Evolutionary conservation across 2,113 vertebrate genomes (phyloP).

Genomic region (Hemiprocne comata): DNA sequence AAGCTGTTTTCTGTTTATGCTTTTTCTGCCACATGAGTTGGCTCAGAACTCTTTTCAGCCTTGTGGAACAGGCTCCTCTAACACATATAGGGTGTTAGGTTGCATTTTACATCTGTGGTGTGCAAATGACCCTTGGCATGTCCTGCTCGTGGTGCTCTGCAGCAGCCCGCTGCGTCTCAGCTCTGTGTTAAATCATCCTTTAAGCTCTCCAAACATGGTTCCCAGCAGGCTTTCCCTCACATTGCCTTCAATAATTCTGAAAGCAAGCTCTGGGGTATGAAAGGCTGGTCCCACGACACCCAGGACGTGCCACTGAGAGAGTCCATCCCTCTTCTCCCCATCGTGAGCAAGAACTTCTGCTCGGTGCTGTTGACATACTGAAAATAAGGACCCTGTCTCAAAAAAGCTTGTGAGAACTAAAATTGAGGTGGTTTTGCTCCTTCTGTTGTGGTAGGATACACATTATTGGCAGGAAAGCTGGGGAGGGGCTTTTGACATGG

Average conservation of each 20-base stretch:
- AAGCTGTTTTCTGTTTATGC: not conserved
- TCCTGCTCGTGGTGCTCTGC: not conserved
- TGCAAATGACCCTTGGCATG: not conserved
- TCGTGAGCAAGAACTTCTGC: not conserved
- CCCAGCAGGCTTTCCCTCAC: not conserved
- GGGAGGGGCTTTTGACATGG: too few species aligned
- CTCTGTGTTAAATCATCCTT: not conserved
- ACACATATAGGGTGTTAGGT: not conserved
- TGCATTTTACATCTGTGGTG: rapidly evolving
- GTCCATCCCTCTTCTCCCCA: not conserved
- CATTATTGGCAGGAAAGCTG: not conserved
- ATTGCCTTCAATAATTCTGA: not conserved
- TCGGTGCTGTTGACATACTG: not conserved
- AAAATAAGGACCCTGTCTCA: not conserved
- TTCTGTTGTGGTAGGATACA: not conserved
- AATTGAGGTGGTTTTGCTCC: not conserved
- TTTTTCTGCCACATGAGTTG: not conserved
- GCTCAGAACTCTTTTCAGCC: not conserved
- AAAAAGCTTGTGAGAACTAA: not conserved
- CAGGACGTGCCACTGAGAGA: not conserved
- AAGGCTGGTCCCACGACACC: not conserved
- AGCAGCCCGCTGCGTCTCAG: rapidly evolving
- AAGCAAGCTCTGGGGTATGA: not conserved
- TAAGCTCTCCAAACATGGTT: not conserved
- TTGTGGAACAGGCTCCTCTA: not conserved